Evolutionary conservation across 1,140 invertebrate genomes (phyloP).

Genomic region (Belonocnema kinseyi): DNA sequence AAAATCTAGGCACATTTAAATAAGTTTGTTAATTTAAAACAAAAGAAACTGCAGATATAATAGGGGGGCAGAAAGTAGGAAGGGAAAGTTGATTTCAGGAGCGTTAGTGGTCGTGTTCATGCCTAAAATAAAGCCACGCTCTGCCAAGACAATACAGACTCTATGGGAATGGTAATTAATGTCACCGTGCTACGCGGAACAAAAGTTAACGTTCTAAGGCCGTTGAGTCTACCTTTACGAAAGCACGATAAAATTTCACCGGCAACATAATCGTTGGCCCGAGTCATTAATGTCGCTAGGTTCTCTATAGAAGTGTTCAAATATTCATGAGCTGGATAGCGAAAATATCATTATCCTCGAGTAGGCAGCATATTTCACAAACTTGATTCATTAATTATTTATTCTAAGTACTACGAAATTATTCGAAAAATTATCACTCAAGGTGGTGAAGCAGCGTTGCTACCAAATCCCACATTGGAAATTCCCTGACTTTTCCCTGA

Average conservation of each 20-base stretch:
- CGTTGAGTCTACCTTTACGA: slow-evolving; percentile 15
- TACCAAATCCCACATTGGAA: too few relatives aligned
- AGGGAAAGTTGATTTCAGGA: too few relatives aligned
- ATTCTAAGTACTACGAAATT: too few relatives aligned
- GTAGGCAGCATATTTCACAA: not conserved
- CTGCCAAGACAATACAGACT: slow-evolving; percentile 17
- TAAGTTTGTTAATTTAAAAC: not conserved
- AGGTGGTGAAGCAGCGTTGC: too few relatives aligned
- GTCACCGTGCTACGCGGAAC: not conserved
- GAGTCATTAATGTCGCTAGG: not conserved
- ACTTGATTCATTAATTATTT: not conserved
- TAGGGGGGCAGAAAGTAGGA: not conserved
- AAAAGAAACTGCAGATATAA: not conserved
- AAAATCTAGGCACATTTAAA: too few relatives aligned
- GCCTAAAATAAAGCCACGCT: slow-evolving; percentile 7
- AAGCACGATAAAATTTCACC: slow-evolving; percentile 19
- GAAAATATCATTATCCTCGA: not conserved
- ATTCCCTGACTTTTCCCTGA: too few relatives aligned
- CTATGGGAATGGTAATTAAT: slow-evolving; percentile 21
- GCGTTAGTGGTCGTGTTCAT: not conserved
- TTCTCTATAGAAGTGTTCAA: not conserved
- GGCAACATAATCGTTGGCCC: slow-evolving; percentile 9
- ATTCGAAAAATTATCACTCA: too few relatives aligned
- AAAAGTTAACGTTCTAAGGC: slow-evolving; percentile 28
- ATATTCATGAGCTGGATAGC: not conserved